Conservation (phyloP, 2,888 invertebrate genomes). For the Eupithecia vulgata region DNA sequence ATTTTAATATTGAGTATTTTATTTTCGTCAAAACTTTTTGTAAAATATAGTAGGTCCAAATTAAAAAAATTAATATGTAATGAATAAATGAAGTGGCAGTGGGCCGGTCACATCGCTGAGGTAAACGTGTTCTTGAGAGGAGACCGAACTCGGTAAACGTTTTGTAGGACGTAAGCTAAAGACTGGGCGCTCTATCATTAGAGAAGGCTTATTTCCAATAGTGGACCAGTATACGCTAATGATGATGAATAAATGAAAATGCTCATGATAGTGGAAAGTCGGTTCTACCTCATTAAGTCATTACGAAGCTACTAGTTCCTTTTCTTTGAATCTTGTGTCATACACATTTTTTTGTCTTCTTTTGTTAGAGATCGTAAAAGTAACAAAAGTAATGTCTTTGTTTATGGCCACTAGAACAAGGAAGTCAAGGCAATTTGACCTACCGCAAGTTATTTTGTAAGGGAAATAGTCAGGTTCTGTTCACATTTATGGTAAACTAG, state of each 20-base stretch:
- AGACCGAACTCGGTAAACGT: too few species aligned
- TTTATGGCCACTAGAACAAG: conserved; percentile 25
- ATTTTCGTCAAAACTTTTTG: too few species aligned
- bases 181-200: not conserved
- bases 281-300: not conserved
- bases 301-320: not conserved
- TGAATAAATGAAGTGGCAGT: not conserved
- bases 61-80: not conserved
- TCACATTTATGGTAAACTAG: not conserved
- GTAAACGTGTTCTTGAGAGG: too few species aligned
- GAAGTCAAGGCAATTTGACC: conserved; percentile 25
- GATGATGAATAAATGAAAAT: too few species aligned
- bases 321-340: conserved; percentile 11
- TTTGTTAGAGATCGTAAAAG: conserved; percentile 17
- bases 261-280: too few species aligned
- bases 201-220: not conserved
- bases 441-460: conserved; percentile 28
- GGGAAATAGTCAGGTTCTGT: not conserved
- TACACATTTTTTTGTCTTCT: not conserved
- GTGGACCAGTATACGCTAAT: not conserved
- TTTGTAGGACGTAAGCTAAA: too few species aligned
- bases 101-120: not conserved
- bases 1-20: too few species aligned
- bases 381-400: conserved; percentile 29
- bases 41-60: too few species aligned